Conservation (phyloP, 2,113 vertebrate genomes). For the Halcyon malimbica region DNA sequence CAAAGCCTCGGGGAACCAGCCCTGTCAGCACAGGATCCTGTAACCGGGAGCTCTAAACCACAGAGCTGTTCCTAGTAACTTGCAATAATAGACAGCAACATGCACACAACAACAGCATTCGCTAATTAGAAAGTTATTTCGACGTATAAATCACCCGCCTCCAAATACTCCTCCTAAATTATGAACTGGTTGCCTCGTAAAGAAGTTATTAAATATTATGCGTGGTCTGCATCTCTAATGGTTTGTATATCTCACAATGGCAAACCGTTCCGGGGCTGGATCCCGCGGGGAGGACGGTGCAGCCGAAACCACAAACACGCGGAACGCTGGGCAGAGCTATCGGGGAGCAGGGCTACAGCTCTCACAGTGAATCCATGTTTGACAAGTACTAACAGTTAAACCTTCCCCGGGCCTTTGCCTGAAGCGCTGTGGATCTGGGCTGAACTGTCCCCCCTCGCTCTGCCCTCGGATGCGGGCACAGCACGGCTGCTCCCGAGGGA, state of each 20-base stretch:
- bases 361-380: background rate
- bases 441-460: background rate
- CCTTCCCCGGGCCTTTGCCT: background rate
- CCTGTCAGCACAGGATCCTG: background rate
- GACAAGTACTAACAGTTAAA: background rate
- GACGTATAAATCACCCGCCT: background rate
- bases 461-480: rapidly evolving
- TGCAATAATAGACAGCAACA: background rate
- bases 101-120: background rate
- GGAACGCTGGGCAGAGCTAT: background rate
- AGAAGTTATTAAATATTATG: background rate
- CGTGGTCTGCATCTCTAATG: background rate
- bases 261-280: background rate
- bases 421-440: background rate
- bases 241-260: background rate
- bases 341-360: background rate
- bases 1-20: background rate
- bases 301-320: rapidly evolving
- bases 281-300: background rate
- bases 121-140: background rate
- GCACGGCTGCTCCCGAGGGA: background rate
- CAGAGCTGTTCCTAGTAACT: no score
- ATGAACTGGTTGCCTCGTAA: background rate
- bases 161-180: background rate
- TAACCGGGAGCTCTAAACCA: background rate